Evolutionary conservation across 2,113 vertebrate species (phyloP), one percentile per base, ranked within the genome.

Genomic region (Callocephalon fimbriatum): DNA sequence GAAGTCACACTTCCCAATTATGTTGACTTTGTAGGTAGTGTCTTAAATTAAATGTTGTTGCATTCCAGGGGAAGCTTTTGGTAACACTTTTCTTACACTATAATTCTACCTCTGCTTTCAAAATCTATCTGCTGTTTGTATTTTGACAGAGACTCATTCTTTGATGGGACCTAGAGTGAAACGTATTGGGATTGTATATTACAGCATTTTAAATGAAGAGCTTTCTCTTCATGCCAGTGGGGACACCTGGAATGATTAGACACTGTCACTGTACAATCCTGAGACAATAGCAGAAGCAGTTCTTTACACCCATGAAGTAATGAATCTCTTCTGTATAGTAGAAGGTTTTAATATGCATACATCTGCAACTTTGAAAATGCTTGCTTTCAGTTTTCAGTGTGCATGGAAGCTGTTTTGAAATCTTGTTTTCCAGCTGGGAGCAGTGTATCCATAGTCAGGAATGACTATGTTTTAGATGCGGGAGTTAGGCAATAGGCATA

Each of bases 191-290:
- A 29, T 66, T 96, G 61, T 47, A 51, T 89, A 89, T 76, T 94
- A 88, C 56, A 81, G 83, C 72, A 76, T 84, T 94, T 91, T 44
- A 94, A 96, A 70, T 51, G 5, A 95, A 93, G 44, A 91, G 26
- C 37, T 96, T 94, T 90, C 65, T 96, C 86, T 94, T 86, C 32
- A 37, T 94, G 68, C 71, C 75, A 67, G 13, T 86, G 61, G 61
- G 74, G 61, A 79, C 40, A 61, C 35, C 42, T 93, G 84, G 53
- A 91, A 93, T 96, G 86, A 90, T 93, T 91, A 93, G 32, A 62
- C 38, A 26, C 56, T 90, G 65, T 83, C 65, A 68, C n/a, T 73
- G 35, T 56, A 61, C n/a, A 87, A 35, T 93, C 38, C 40, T 81
- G 80, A 86, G 58, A 94, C 58, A 32, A 68, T 10, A 87, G 66